Conservation (phyloP, 1,140 invertebrate species). For the Monochamus saltuarius region DNA sequence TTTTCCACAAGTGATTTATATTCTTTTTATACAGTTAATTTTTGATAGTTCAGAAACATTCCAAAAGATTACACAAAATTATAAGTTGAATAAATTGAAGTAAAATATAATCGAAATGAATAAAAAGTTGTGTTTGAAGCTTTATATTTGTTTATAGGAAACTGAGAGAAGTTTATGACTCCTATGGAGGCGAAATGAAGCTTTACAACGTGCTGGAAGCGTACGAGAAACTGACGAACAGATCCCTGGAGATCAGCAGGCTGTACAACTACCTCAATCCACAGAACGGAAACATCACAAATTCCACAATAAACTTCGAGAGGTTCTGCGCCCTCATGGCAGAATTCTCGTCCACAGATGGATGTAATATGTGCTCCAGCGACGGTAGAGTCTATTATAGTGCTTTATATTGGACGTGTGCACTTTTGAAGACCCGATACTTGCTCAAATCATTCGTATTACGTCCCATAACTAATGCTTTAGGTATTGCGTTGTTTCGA, state of each 20-base stretch:
- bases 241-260: slow-evolving; percentile 38
- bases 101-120: no score
- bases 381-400: slow-evolving; percentile 43
- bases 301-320: slow-evolving; percentile 52
- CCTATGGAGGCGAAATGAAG: slow-evolving; percentile 42
- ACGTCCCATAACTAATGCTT: slow-evolving; percentile 36
- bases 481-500: slow-evolving; percentile 38
- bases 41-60: no score
- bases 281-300: slow-evolving; percentile 20
- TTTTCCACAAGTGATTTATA: no score
- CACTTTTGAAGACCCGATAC: slow-evolving; percentile 47
- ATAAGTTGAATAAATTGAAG: no score
- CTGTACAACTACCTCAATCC: slow-evolving; percentile 42
- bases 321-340: slow-evolving; percentile 60
- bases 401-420: slow-evolving; percentile 45
- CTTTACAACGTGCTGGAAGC: slow-evolving; percentile 42
- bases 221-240: slow-evolving; percentile 45
- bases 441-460: slow-evolving; percentile 42
- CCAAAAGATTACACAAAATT: no score
- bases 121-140: no score
- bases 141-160: slow-evolving; percentile 37
- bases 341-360: slow-evolving; percentile 54
- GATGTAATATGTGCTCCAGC: slow-evolving; percentile 38
- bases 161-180: slow-evolving; percentile 47
- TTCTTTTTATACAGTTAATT: no score